These are phyloP conservation scores for Cecidostiba fungosa DNA, from an alignment of 2,888 invertebrate genomes.

Conservation along the genomic window DNA sequence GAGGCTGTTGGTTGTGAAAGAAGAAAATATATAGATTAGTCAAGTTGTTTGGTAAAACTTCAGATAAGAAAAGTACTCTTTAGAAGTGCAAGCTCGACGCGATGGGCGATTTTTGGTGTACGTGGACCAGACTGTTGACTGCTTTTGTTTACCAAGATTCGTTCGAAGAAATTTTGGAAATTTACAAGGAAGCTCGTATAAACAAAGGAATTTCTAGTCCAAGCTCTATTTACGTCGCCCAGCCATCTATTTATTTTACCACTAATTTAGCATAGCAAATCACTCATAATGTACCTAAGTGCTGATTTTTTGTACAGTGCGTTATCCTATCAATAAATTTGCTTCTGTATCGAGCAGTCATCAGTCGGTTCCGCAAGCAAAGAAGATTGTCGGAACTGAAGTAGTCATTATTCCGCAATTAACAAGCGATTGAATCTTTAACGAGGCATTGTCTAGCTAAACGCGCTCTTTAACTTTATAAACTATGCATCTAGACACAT, in stretches of 20 bases:
- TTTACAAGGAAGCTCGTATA: not conserved
- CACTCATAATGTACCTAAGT: not conserved
- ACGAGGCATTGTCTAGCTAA: slow-evolving; percentile 26
- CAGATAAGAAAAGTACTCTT: slow-evolving; percentile 18
- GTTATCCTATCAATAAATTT: not conserved
- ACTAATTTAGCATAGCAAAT: slow-evolving; percentile 26
- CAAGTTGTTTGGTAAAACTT: slow-evolving; percentile 22
- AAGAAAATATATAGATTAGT: slow-evolving; percentile 59
- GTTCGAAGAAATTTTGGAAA: not conserved
- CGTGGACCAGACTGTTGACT: slow-evolving; percentile 28
- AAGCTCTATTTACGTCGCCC: not conserved
- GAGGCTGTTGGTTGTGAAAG: slow-evolving; percentile 80
- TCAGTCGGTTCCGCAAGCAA: slow-evolving; percentile 64
- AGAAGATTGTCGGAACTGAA: slow-evolving; percentile 70
- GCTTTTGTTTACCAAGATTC: not conserved
- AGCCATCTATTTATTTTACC: not conserved
- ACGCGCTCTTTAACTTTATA: not conserved
- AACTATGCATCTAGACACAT: slow-evolving; percentile 40
- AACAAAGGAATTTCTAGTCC: slow-evolving; percentile 9
- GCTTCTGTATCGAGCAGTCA: slow-evolving; percentile 34
- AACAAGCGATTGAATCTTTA: slow-evolving; percentile 28
- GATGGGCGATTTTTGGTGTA: slow-evolving; percentile 25
- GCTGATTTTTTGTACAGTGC: slow-evolving; percentile 18
- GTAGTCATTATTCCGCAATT: slow-evolving; percentile 48
- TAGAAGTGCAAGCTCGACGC: slow-evolving; percentile 59